A percentile compares a stretch with the other conserved stretches of the same genome.
Conservation (phyloP, 2,888 invertebrate species). For the Tinea pellionella region DNA sequence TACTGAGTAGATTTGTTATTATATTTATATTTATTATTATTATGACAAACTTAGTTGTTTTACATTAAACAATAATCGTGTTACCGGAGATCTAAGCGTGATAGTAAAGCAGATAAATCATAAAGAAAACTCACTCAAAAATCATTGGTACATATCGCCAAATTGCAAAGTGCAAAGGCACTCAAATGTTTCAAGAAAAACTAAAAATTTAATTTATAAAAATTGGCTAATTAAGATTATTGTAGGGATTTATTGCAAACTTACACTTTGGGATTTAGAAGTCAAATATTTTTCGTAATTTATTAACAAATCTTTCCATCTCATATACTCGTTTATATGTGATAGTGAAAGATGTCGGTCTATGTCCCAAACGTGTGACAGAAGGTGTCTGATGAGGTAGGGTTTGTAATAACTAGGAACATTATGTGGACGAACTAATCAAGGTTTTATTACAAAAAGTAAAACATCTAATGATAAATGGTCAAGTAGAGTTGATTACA, state of each 20-base stretch:
- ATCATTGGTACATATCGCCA: constrained; percentile 28
- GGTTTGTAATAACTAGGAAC: constrained; percentile 50
- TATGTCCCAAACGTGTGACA: constrained; percentile 24
- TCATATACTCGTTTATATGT: constrained; percentile 55
- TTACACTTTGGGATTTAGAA: constrained; percentile 31
- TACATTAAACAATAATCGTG: background rate
- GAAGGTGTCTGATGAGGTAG: constrained; percentile 48
- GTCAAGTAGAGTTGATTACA: constrained; percentile 71
- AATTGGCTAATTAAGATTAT: constrained; percentile 52
- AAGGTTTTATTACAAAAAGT: constrained; percentile 43
- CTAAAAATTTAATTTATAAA: constrained; percentile 44
- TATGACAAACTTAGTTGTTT: background rate
- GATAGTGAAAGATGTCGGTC: constrained; percentile 25
- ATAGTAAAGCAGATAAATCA: background rate
- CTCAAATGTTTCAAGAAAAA: constrained; percentile 15
- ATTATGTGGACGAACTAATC: constrained; percentile 60
- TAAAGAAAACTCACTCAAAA: constrained; percentile 9
- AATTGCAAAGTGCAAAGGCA: background rate
- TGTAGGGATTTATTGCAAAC: constrained; percentile 37
- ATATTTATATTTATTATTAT: background rate
- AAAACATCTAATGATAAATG: constrained; percentile 60
- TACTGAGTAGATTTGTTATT: no score
- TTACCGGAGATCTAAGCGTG: background rate
- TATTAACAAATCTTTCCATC: constrained; percentile 32
- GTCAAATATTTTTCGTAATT: background rate